phyloP scores from a whole-genome alignment of 2,888 invertebrate species.

The Strigamia transsilvanica region DNA sequence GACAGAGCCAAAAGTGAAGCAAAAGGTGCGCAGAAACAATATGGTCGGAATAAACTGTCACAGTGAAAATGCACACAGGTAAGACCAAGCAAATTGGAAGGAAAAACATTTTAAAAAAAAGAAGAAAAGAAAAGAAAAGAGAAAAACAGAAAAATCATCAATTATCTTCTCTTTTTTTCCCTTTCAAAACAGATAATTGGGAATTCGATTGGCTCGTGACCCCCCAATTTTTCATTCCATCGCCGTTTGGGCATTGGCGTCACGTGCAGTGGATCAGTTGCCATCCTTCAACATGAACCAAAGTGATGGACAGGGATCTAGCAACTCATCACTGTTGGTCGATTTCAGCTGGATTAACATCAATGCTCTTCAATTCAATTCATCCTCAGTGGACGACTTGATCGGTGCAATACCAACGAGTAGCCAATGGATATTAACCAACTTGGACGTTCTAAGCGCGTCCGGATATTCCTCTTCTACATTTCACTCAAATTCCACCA shows the following conservation, averaged over 20 bases:
- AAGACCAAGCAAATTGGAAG: background rate
- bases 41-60: background rate
- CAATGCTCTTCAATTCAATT: background rate
- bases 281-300: constrained; percentile 9
- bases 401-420: background rate
- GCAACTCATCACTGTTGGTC: background rate
- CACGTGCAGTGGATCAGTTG: background rate
- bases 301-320: constrained; percentile 16
- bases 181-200: background rate
- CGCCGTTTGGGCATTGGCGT: background rate
- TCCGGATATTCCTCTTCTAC: background rate
- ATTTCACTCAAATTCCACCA: background rate
- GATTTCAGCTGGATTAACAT: constrained; percentile 25
- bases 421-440: constrained; percentile 10
- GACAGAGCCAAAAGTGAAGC: background rate
- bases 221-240: constrained; percentile 11
- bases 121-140: background rate
- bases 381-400: background rate
- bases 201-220: background rate
- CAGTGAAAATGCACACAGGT: constrained; percentile 1
- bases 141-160: background rate
- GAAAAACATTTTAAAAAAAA: background rate
- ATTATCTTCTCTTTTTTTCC: background rate
- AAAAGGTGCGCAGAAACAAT: background rate
- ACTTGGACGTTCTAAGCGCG: background rate